Base-by-base conservation (phyloP, 2,888 invertebrate species). In the Autographa pulchrina region DNA sequence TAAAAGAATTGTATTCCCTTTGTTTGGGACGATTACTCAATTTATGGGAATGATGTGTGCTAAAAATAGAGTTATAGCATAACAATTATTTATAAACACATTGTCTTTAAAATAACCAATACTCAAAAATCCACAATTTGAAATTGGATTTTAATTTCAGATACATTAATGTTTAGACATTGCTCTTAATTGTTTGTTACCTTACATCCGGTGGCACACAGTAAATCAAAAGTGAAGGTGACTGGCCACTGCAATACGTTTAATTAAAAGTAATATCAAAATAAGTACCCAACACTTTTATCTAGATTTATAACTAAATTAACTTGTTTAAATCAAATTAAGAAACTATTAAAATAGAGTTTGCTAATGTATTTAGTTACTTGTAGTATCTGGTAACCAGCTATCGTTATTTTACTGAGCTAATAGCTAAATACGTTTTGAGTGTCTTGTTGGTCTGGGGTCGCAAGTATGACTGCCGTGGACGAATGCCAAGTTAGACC, bases 141-240 rank as follows among this genome's bases (percentile, higher is more conserved):
- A 71, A 43, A 80, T 71, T 70, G 7, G 4, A 25, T 63, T 81
- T 70, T 81, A 81, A 81, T 81, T 78, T 60, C 48, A 72, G 48
- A 68, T 43, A 13, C 63, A 77, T 63, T 72, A 65, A 77, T 71
- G 61, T 41, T 66, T 58, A 70, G 63, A 69, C 65, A 70, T 70
- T 70, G 18, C 65, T 78, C 74, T 81, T 78, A 81, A 78, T 81
- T 70, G 74, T 81, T 52, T 14, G 31, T 81, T 73, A 78, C 69
- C 60, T 69, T 62, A 70, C 82, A 70, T 81, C 78, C 78, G 78
- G 58, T 68, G 78, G 61, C 25, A 13, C 43, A 43, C 68, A 41
- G 69, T 78, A 74, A 81, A 78, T 78, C 78, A 78, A 74, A 78
- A 81, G 77, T 59, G 82, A 70, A 78, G 68, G 78, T 77, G 20